phyloP scores from a whole-genome alignment of 2,113 vertebrate species.

The Alaudala cheleensis region DNA sequence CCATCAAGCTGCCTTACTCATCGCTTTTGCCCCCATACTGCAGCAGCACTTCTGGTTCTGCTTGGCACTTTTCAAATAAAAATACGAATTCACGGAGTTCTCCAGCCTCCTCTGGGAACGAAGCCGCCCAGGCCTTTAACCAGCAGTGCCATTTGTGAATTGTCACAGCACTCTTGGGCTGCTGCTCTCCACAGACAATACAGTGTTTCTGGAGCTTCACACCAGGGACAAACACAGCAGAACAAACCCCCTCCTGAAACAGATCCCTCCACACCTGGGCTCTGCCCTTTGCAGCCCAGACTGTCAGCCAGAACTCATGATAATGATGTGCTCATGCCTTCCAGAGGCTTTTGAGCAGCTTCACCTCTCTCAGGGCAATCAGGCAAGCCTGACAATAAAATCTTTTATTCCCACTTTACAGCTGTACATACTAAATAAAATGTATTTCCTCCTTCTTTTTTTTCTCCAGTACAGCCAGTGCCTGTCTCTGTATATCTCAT shows the following conservation, averaged over 20 bases:
- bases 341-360: neutral
- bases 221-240: rapidly evolving
- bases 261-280: neutral
- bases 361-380: neutral
- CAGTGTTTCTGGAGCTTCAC: neutral
- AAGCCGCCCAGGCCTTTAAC: neutral
- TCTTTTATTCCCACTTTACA: neutral
- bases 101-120: neutral
- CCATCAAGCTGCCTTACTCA: neutral
- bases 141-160: neutral
- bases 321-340: neutral
- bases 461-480: neutral
- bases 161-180: neutral
- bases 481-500: neutral
- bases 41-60: neutral
- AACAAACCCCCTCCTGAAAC: neutral
- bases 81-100: neutral
- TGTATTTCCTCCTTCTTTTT: neutral
- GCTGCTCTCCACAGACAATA: neutral
- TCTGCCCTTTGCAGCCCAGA: neutral
- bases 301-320: neutral
- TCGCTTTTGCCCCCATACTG: neutral
- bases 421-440: neutral
- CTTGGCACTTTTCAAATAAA: neutral
- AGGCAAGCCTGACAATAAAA: neutral